Conservation (phyloP, 2,888 invertebrate species). For the Caenorhabditis becei region DNA sequence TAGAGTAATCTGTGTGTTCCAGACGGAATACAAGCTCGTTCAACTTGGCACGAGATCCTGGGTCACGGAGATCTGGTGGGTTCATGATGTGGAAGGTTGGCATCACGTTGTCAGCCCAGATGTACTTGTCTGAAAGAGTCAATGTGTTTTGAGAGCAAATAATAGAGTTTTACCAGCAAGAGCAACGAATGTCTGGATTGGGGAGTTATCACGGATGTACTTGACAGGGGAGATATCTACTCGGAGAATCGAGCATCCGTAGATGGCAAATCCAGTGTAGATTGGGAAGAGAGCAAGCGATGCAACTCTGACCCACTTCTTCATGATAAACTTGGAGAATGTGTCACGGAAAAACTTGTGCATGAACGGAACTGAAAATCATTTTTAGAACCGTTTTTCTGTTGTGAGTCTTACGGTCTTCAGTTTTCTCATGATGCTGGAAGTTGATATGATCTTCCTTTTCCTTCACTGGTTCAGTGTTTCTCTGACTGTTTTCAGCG, state of each 20-base stretch:
- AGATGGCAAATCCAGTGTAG: constrained; percentile 77
- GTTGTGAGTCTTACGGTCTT: constrained; percentile 53
- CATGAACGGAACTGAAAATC: constrained; percentile 78
- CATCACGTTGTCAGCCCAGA: constrained; percentile 82
- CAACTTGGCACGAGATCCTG: constrained; percentile 71
- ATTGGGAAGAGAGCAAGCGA: constrained; percentile 74
- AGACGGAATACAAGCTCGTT: constrained; percentile 80
- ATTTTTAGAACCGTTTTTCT: not conserved
- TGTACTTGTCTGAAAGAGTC: constrained; percentile 75
- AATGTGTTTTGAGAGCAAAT: not conserved
- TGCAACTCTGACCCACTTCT: constrained; percentile 72
- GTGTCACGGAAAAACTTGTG: constrained; percentile 78
- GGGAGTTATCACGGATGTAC: constrained; percentile 81
- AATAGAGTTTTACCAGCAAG: constrained; percentile 72
- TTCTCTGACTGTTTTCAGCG: constrained; percentile 22
- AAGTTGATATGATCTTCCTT: constrained; percentile 60
- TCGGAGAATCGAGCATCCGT: constrained; percentile 78
- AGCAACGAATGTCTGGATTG: constrained; percentile 80
- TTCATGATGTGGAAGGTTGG: constrained; percentile 80
- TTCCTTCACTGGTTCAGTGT: constrained; percentile 51
- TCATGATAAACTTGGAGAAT: constrained; percentile 78
- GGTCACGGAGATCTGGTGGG: constrained; percentile 79
- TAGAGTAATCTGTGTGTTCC: constrained; percentile 79
- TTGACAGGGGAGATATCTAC: constrained; percentile 81
- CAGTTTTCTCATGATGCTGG: constrained; percentile 69